Conservation (phyloP, 2,797 vertebrate species). For the Premnoplex brunnescens region DNA sequence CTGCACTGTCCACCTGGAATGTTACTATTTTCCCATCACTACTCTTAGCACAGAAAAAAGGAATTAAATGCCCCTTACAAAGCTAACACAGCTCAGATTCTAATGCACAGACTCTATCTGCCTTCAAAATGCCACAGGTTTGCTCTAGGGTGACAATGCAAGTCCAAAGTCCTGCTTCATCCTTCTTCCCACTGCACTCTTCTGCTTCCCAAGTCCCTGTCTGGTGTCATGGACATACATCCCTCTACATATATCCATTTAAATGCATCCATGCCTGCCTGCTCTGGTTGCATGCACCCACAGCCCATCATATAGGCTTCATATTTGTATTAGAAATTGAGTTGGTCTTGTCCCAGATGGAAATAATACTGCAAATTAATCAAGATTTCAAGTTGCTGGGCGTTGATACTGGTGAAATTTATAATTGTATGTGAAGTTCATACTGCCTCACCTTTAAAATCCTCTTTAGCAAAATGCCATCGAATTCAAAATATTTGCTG, state of each 20-base stretch:
- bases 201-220: not conserved
- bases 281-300: not conserved
- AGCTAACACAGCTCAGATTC: not conserved
- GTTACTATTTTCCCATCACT: not conserved
- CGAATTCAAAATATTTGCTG: not conserved
- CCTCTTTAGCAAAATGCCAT: not conserved
- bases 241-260: not conserved
- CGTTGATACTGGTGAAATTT: not conserved
- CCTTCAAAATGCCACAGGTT: not conserved
- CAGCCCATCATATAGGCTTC: not conserved
- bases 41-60: not conserved
- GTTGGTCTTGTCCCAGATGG: not conserved
- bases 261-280: not conserved
- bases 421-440: not conserved
- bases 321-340: not conserved
- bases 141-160: not conserved
- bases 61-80: not conserved
- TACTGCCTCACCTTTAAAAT: not conserved
- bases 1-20: not conserved
- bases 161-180: not conserved
- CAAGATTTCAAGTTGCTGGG: not conserved
- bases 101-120: not conserved
- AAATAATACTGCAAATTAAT: not conserved
- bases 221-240: fast-evolving
- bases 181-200: not conserved